Base-by-base conservation (phyloP, 2,888 invertebrate genomes). In the Dolomedes plantarius region DNA sequence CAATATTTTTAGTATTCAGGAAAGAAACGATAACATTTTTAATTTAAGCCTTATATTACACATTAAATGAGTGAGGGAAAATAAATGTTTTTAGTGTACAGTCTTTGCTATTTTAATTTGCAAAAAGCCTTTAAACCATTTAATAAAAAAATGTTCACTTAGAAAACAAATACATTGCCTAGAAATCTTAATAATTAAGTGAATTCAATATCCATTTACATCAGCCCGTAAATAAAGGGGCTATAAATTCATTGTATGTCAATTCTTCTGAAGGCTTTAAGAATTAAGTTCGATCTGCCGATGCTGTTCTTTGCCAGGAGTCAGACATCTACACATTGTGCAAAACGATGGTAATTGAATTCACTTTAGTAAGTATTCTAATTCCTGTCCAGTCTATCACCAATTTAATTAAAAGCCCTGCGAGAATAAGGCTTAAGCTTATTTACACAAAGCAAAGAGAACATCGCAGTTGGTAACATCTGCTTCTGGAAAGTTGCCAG, bases 401-500 rank as follows among this genome's bases (percentile, higher is more conserved):
- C 19, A 56, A 56, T 56, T 56, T 56, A 56, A 56, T 56, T 56
- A 56, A 56, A 56, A 56, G 56, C 11, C 23, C 56, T 56, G 56
- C 5, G 56, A 56, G 56, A 16, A 56, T 56, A 23, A 56, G 23
- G 19, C 23, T 46, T 13, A 46, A 46, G 46, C 46, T 56, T 56
- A 56, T 56, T 56, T 56, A 23, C 56, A 23, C 56, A 56, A 56
- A 56, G 56, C 56, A 23, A 11, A 56, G 56, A 56, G 56, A 56
- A 3, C 56, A n/a, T 1, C 23, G 56, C 3, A 23, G 5, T 56
- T 23, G 5, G 56, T 56, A 56, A 80, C 50, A 67, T 62, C 39
- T 75, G 69, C 29, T 39, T 39, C 32, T 81, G 75, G 75, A 50
- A 19, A 6, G 29, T 32, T 23, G 56, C 81, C 81, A 81, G 39